Conservation (phyloP, 2,113 vertebrate species). For the Clarias macrocephalus region DNA sequence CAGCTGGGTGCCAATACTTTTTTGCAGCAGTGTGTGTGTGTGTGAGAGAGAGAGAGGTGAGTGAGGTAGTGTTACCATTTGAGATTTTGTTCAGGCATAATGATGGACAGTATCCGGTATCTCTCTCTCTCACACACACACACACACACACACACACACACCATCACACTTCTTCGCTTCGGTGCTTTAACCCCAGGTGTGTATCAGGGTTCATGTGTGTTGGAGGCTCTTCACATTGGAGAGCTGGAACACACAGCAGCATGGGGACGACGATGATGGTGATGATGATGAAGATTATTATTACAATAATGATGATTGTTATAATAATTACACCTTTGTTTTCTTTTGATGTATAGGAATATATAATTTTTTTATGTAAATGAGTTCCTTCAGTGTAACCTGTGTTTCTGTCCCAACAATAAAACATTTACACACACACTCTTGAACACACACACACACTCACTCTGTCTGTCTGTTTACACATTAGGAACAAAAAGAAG, state of each 20-base stretch:
- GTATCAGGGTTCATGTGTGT: slow-evolving; percentile 40
- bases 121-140: too few relatives aligned
- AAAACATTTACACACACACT: slow-evolving; percentile 60
- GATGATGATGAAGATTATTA: background rate
- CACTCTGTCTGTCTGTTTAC: background rate
- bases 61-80: slow-evolving; percentile 8
- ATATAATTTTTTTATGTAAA: slow-evolving; percentile 52
- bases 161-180: background rate
- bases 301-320: background rate
- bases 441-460: background rate
- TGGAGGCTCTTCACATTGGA: slow-evolving; percentile 73
- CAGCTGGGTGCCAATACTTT: background rate
- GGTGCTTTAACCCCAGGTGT: slow-evolving; percentile 34
- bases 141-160: background rate
- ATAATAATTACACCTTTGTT: slow-evolving; percentile 44
- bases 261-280: background rate
- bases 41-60: background rate
- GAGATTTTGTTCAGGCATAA: background rate
- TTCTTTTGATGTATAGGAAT: slow-evolving; percentile 62
- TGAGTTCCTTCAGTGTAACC: slow-evolving; percentile 62
- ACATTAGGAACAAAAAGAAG: background rate
- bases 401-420: slow-evolving; percentile 69
- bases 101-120: background rate
- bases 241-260: slow-evolving; percentile 51
- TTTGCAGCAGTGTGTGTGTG: background rate